These are phyloP conservation scores for Eulemur coronatus DNA, from an alignment of 2,797 vertebrate species.

Conservation along the genomic window DNA sequence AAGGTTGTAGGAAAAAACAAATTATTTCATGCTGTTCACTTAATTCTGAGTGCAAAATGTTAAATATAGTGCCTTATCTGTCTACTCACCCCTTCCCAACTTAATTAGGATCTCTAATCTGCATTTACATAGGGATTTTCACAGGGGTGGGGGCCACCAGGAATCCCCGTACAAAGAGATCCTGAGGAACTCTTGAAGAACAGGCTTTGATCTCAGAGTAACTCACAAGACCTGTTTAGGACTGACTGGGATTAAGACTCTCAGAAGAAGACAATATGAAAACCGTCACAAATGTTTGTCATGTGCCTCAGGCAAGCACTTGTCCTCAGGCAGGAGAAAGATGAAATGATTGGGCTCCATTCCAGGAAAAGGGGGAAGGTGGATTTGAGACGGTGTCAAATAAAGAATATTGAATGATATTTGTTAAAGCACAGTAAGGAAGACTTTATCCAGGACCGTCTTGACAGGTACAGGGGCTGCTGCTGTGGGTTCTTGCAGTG, in stretches of 20 bases:
- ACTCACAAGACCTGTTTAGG: neutral
- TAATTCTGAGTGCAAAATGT: neutral
- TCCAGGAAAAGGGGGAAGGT: neutral
- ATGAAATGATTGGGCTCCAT: neutral
- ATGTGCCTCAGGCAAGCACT: neutral
- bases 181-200: neutral
- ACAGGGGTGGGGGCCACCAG: neutral
- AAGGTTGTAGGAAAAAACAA: neutral
- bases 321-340: neutral
- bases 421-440: too few species aligned
- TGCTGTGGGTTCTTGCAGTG: too few species aligned
- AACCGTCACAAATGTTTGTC: neutral
- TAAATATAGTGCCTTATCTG: neutral
- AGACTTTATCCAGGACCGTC: too few species aligned
- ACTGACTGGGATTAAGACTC: neutral
- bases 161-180: neutral
- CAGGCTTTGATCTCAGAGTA: neutral
- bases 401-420: too few species aligned
- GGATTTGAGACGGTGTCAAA: neutral
- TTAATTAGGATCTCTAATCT: neutral
- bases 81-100: neutral
- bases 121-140: neutral
- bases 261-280: neutral
- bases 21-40: neutral
- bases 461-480: too few species aligned